Evolutionary conservation across 2,797 vertebrate genomes (phyloP), one percentile per base, ranked within the genome.

Genomic region (Echiichthys vipera): DNA sequence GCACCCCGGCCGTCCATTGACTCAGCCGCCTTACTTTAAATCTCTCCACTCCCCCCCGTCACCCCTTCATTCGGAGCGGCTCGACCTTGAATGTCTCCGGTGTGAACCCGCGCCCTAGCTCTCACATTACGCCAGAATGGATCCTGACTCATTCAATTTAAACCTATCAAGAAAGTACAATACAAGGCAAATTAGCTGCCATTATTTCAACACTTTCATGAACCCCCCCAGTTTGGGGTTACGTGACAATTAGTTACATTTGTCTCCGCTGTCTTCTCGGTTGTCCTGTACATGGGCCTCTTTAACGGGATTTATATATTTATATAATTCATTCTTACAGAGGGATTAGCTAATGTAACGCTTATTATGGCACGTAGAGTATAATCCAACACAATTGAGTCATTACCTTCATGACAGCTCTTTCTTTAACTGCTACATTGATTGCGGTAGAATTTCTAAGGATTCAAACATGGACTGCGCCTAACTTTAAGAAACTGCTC

Each of bases 131-230:
- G 82, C 76, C 90, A 90, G 67, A 83, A 87, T 77, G 80, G 85
- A 89, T 78, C 86, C 88, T 90, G 89, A 92, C 88, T 93, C 90
- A 91, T 90, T 89, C 88, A 85, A 87, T 92, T 88, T 85, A 83
- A 83, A 58, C 46, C 83, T 88, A 80, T 89, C 88, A 85, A 74
- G 78, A 70, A 87, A 85, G 83, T 86, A 91, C 89, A 90, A 91
- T 84, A 83, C 83, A 13, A 82, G 80, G 63, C 84, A 84, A 92
- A 92, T 93, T 90, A 93, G 84, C 85, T 63, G 74, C 89, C 84
- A 83, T 92, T 89, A 92, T 91, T 88, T 81, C 84, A 81, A 82
- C 84, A 78, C 84, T 84, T 80, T 55, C 68, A 30, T 85, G 73
- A n/a, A n/a, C n/a, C 62, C 61, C 87, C 78, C 82, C 74, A 64